Conservation (phyloP, 2,888 invertebrate species). For the Blastobasis adustella region DNA sequence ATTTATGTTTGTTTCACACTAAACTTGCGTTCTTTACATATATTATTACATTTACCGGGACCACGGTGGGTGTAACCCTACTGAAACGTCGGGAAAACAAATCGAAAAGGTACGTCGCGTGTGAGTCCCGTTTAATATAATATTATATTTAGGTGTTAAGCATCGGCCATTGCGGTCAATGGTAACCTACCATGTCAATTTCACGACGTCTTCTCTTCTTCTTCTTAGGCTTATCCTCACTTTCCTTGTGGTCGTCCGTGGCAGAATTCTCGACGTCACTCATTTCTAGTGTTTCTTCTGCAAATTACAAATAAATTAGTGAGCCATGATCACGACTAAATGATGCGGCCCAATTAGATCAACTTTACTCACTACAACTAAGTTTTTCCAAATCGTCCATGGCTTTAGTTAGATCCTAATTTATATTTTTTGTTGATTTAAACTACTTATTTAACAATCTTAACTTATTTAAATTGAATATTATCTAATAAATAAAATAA, state of each 20-base stretch:
- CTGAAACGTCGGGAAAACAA: too few species aligned
- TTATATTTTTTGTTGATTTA: background rate
- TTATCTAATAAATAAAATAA: background rate
- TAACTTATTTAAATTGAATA: background rate
- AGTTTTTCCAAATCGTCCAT: constrained; percentile 61
- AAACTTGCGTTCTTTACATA: too few species aligned
- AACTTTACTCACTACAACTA: constrained; percentile 55
- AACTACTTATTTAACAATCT: background rate
- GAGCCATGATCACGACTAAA: too few species aligned
- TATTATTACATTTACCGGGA: too few species aligned
- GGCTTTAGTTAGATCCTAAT: background rate
- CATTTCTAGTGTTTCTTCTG: constrained; percentile 57
- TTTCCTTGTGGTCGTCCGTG: constrained; percentile 52
- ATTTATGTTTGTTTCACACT: too few species aligned
- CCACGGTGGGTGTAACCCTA: too few species aligned
- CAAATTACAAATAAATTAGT: constrained; percentile 9
- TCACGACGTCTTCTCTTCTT: constrained; percentile 59
- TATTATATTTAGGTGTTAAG: too few species aligned
- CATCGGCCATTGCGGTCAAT: too few species aligned
- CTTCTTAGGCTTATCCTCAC: constrained; percentile 55
- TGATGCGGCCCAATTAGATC: too few species aligned
- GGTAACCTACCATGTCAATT: constrained; percentile 51
- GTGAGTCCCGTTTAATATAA: too few species aligned
- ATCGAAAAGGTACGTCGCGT: too few species aligned
- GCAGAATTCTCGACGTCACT: constrained; percentile 64